Evolutionary conservation across 1,140 invertebrate genomes (phyloP).

Genomic region (Listronotus bonariensis): DNA sequence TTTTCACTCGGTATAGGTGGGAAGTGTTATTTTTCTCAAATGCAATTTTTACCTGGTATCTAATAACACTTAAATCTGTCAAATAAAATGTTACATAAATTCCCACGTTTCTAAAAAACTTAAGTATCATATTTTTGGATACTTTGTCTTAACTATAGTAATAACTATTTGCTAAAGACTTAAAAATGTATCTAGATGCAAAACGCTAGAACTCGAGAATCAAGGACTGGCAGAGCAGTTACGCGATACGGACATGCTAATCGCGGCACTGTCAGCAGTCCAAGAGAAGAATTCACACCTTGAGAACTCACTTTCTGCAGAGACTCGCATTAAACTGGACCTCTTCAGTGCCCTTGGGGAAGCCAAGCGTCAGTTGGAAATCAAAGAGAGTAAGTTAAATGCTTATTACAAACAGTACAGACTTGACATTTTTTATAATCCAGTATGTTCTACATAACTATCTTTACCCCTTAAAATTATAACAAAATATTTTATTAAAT

Average conservation of each 20-base stretch:
- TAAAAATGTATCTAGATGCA: slow-evolving; percentile 23
- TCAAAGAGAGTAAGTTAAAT: slow-evolving; percentile 79
- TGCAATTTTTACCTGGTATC: too few species aligned
- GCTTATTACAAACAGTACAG: not conserved
- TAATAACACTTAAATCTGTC: too few species aligned
- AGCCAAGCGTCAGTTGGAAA: slow-evolving; percentile 89
- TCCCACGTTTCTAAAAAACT: not conserved
- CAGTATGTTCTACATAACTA: too few species aligned
- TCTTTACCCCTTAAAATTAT: too few species aligned
- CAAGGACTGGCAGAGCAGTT: slow-evolving; percentile 64
- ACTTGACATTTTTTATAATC: too few species aligned
- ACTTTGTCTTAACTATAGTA: not conserved
- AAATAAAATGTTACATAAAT: too few species aligned
- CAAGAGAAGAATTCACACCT: slow-evolving; percentile 88
- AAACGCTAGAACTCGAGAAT: slow-evolving; percentile 52
- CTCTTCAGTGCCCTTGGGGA: slow-evolving; percentile 95
- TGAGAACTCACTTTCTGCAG: slow-evolving; percentile 91
- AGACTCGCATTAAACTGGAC: slow-evolving; percentile 95
- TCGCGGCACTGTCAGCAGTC: slow-evolving; percentile 78
- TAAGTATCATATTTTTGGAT: not conserved
- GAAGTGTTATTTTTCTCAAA: too few species aligned
- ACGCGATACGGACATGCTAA: slow-evolving; percentile 78
- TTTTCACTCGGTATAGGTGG: too few species aligned
- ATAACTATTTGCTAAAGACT: too few species aligned
- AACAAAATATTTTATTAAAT: too few species aligned